Base-by-base conservation (phyloP, 1,140 invertebrate genomes). In the Harlomillsia oculata region DNA sequence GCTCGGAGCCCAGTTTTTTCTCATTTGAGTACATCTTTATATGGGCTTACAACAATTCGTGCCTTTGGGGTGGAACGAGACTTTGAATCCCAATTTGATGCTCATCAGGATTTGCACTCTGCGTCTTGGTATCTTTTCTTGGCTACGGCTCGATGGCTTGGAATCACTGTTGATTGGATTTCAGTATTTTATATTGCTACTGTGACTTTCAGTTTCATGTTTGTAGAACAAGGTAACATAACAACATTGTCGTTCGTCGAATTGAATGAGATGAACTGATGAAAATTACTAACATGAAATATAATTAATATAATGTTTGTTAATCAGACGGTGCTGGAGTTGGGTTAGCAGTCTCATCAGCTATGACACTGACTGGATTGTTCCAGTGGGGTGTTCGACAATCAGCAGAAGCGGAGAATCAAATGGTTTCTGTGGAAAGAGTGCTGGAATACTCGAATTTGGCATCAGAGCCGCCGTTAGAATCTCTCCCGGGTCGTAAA, bases 401-500 rank as follows among this genome's bases (percentile, higher is more conserved):
- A 65, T 88, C 85, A n/a, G 85, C 89, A 0, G 84, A 89, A 67
- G 70, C 86, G 3, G 83, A 87, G 64, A 87, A 86, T 67, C 81
- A 90, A 70, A 90, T 93, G 86, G 90, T 85, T 1, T 87, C 80
- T n/a, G 86, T 92, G 0, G 88, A 93, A 70, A 74, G 89, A 25
- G 78, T 92, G 1, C 64, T 87, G 0, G 84, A 92, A 68, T 92
- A 89, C 69, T 81, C 79, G 16, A 76, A 78, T 66, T 56, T 68
- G 14, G 40, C 61, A 21, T 57, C 68, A 34, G 76, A 77, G 65
- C 67, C 69, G 30, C 41, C 54, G 0, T 63, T 73, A 11, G 70
- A 71, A 26, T 69, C 67, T 36, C 21, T 53, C 23, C 43, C 59
- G 32, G 62, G 67, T 26, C 44, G 64, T 5, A 69, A 70, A 28